Conservation (phyloP, 2,888 invertebrate species). For the Leptarthrus brevirostris region DNA sequence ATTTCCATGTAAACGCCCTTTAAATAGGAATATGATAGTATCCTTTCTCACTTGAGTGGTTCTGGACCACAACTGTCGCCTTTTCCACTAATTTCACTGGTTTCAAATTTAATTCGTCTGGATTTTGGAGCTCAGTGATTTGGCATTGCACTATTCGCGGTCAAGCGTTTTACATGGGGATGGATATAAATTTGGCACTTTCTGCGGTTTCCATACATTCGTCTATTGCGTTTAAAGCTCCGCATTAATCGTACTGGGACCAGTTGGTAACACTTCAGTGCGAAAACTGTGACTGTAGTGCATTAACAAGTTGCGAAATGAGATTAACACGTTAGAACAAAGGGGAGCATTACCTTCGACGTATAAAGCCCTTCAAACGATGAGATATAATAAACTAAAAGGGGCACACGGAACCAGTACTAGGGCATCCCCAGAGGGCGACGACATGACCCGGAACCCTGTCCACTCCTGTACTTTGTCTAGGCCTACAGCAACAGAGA, state of each 20-base stretch:
- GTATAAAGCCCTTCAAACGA: neutral
- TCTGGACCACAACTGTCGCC: neutral
- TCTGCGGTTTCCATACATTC: slow-evolving; percentile 16
- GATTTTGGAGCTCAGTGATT: slow-evolving; percentile 12
- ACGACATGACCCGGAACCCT: neutral
- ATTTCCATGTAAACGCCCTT: too few species aligned
- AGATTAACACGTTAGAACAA: slow-evolving; percentile 40
- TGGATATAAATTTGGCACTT: slow-evolving; percentile 21
- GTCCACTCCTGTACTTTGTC: neutral
- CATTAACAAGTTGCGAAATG: slow-evolving; percentile 39
- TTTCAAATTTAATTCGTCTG: slow-evolving; percentile 21
- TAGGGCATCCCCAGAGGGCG: neutral
- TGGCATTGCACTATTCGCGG: slow-evolving; percentile 29
- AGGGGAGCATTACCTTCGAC: neutral
- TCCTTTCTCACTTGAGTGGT: neutral
- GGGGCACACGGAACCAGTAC: neutral
- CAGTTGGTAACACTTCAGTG: neutral
- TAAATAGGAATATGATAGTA: too few species aligned
- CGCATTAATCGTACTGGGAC: neutral
- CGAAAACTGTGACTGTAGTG: slow-evolving; percentile 30
- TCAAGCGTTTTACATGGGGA: slow-evolving; percentile 20
- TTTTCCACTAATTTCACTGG: neutral
- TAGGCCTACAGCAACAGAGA: neutral
- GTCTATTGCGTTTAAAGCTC: neutral
- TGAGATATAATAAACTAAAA: neutral